A percentile compares a stretch with the other conserved stretches of the same genome.
Evolutionary conservation across 2,113 vertebrate species (phyloP).

Genomic region (Monopterus albus): DNA sequence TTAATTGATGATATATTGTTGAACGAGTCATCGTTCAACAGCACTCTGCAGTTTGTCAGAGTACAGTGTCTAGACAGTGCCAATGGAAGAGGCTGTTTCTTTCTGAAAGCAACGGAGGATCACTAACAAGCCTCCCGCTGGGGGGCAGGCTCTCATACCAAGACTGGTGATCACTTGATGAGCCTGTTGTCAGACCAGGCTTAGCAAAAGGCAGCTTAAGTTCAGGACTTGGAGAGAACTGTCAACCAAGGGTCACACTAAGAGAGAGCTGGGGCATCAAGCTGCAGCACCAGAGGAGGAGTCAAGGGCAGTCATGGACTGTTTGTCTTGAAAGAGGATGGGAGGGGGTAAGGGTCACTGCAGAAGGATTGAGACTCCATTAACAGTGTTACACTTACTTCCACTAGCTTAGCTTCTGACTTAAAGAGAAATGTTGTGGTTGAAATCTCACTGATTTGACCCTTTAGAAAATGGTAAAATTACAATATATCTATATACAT

Average conservation of each 20-base stretch:
- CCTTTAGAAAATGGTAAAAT: conserved; percentile 1
- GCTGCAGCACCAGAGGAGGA: conserved; percentile 68
- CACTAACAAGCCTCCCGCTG: conserved; percentile 68
- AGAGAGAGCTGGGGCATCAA: conserved; percentile 57
- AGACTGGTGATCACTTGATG: conserved; percentile 77
- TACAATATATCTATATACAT: no score
- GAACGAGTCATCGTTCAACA: conserved; percentile 17
- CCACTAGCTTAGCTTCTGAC: conserved; percentile 63
- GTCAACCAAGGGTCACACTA: conserved; percentile 69
- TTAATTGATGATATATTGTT: neutral
- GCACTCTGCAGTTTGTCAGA: neutral
- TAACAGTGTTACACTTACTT: conserved; percentile 75
- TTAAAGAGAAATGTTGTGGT: conserved; percentile 52
- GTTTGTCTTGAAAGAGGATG: conserved; percentile 68
- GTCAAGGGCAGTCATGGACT: conserved; percentile 77
- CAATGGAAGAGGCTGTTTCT: conserved; percentile 62
- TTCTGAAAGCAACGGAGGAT: conserved; percentile 56
- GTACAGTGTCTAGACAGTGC: conserved; percentile 18
- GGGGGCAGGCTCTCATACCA: conserved; percentile 47
- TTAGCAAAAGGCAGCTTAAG: conserved; percentile 52
- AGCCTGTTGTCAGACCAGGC: conserved; percentile 67
- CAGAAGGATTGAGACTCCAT: conserved; percentile 68
- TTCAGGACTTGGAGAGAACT: conserved; percentile 68
- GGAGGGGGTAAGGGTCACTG: conserved; percentile 62
- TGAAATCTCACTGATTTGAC: conserved; percentile 13